A percentile compares a stretch with the other conserved stretches of the same genome.
Conservation (phyloP, 2,888 invertebrate species). For the Itoplectis maculator region DNA sequence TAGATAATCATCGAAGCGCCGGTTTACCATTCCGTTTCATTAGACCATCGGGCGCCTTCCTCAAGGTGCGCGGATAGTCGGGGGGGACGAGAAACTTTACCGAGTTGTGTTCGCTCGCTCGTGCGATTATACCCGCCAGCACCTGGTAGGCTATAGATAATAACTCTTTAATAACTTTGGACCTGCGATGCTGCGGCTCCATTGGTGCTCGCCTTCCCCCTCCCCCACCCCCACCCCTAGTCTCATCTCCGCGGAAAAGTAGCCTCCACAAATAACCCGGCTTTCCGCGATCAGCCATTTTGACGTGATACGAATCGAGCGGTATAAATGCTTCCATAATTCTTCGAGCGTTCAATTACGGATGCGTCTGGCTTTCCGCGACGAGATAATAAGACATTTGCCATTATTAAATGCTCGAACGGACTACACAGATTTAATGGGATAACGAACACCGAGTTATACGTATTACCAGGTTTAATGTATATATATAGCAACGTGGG, state of each 20-base stretch:
- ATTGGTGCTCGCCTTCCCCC: constrained; percentile 35
- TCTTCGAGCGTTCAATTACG: constrained; percentile 59
- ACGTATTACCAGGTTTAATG: no score
- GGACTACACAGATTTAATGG: no score
- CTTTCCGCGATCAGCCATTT: constrained; percentile 63
- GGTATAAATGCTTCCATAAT: constrained; percentile 59
- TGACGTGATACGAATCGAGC: constrained; percentile 59
- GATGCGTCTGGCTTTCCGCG: constrained; percentile 47
- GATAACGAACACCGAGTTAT: no score
- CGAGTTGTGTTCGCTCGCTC: constrained; percentile 62
- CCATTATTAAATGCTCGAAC: constrained; percentile 2
- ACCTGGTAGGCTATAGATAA: constrained; percentile 67
- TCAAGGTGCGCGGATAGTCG: constrained; percentile 12
- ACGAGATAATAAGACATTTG: constrained; percentile 60
- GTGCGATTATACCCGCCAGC: constrained; percentile 64
- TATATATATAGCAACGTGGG: no score
- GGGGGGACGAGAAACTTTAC: constrained; percentile 60
- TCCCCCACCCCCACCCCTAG: no score
- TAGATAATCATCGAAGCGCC: constrained; percentile 66
- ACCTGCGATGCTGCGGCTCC: constrained; percentile 61
- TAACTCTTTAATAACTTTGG: constrained; percentile 67
- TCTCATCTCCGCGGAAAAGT: constrained; percentile 46
- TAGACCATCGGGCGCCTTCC: constrained; percentile 63
- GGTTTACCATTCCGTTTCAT: constrained; percentile 68
- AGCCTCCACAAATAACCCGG: constrained; percentile 61